Evolutionary conservation across 2,113 vertebrate genomes (phyloP).

Genomic region (Ondatra zibethicus): DNA sequence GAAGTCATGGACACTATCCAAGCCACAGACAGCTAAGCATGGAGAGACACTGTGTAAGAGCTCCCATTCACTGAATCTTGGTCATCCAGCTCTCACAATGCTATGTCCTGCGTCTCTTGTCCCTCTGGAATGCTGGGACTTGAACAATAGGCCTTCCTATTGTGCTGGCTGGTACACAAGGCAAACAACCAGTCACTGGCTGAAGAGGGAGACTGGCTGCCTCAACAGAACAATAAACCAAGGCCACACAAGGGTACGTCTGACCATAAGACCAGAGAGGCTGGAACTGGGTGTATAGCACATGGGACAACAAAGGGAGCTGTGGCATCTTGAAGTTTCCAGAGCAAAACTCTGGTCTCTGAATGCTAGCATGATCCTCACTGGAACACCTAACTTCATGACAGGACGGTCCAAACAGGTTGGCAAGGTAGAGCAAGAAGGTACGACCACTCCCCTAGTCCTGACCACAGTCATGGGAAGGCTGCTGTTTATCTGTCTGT

Average conservation of each 20-base stretch:
- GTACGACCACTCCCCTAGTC: not conserved
- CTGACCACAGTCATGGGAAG: not conserved
- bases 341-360: not conserved
- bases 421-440: too few species aligned
- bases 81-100: not conserved
- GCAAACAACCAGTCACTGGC: not conserved
- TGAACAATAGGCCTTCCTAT: not conserved
- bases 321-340: too few species aligned
- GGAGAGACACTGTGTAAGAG: not conserved
- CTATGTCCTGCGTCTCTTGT: not conserved
- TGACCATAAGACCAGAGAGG: not conserved
- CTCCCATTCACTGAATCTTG: not conserved
- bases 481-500: not conserved
- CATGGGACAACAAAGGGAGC: not conserved
- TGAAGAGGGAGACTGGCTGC: too few species aligned
- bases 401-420: too few species aligned
- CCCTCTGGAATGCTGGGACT: too few species aligned
- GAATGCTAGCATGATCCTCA: not conserved
- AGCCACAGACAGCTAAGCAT: not conserved
- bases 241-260: not conserved
- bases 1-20: not conserved
- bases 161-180: too few species aligned
- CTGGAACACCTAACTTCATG: not conserved
- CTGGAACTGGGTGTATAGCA: not conserved
- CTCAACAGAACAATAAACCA: not conserved